phyloP scores from a whole-genome alignment of 2,113 vertebrate species.

The Eidolon helvum region DNA sequence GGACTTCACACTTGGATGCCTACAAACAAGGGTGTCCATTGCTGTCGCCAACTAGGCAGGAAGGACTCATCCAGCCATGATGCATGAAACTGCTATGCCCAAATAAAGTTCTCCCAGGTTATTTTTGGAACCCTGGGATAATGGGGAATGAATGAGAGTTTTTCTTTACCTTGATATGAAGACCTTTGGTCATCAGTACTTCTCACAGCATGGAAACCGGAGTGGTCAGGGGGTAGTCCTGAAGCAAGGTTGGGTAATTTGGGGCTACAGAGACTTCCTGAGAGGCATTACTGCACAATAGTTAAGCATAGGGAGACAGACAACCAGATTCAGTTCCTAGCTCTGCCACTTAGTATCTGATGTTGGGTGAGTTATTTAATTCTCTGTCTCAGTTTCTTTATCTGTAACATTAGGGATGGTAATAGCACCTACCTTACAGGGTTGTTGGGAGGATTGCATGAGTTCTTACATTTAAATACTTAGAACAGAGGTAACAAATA shows the following conservation, averaged over 20 bases:
- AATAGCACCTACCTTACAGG: background rate
- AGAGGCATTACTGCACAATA: background rate
- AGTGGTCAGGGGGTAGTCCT: background rate
- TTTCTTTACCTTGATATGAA: background rate
- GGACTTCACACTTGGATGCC: background rate
- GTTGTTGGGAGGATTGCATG: background rate
- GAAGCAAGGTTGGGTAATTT: background rate
- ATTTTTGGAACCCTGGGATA: background rate
- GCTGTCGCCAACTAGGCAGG: background rate
- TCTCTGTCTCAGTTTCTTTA: background rate
- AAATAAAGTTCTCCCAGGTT: background rate
- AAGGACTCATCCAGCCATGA: background rate
- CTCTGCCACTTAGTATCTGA: background rate
- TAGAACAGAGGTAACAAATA: background rate
- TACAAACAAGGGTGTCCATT: background rate
- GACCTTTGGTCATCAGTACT: background rate
- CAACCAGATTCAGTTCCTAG: background rate
- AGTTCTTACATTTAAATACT: background rate
- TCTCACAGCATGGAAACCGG: background rate
- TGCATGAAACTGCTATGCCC: background rate
- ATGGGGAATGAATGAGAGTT: background rate
- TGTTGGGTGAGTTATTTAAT: background rate
- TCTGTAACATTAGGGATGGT: background rate
- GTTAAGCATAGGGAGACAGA: background rate
- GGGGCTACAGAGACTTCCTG: background rate